Base-by-base conservation (phyloP, 2,113 vertebrate species). In the Dascyllus trimaculatus region DNA sequence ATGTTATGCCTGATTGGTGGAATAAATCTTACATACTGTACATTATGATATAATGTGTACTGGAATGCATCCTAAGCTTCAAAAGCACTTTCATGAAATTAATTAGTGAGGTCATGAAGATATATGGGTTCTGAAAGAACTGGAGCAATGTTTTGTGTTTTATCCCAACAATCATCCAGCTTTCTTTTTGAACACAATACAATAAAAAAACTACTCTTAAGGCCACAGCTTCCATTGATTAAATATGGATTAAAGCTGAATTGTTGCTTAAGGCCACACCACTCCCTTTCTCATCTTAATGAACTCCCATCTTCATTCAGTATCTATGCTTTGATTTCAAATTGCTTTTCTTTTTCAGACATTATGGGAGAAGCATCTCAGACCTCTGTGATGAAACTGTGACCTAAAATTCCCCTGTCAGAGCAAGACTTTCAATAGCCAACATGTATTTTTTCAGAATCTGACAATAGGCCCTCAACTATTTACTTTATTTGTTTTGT, bases 361-460 rank as follows among this genome's bases (percentile, higher is more conserved):
- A 4, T n/a, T 17, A 46, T 4, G 13, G 40, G 26, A 18, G 18
- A 69, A 52, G 45, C 21, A 14, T 40, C 8, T 40, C 38, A 40
- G 11, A 46, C 15, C 35, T 45, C 38, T 10, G 38, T 67, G 14
- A 58, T 43, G 48, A 58, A 58, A 58, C 58, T n/a, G n/a, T n/a
- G n/a, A n/a, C n/a, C n/a, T 58, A 5, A 71, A 71, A 59, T 59
- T 26, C 3, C 19, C 58, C 4, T 46, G 18, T 58, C 32, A 1
- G 57, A 71, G 29, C 43, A 43, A 11, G 11, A 59, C n/a, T 11
- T 64, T 63, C 24, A 59, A 46, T 32, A 58, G 40, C 32, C 13
- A 22, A 29, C 3, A 72, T n/a, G 5, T 14, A 22, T 54, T 61
- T 68, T 51, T 9, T 38, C 17, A 46, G 45, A 40, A 15, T 49